A percentile compares a stretch with the other conserved stretches of the same genome.
These are phyloP conservation scores for Scaptomyza montana DNA, from an alignment of 1,140 invertebrate species.

Conservation along the genomic window DNA sequence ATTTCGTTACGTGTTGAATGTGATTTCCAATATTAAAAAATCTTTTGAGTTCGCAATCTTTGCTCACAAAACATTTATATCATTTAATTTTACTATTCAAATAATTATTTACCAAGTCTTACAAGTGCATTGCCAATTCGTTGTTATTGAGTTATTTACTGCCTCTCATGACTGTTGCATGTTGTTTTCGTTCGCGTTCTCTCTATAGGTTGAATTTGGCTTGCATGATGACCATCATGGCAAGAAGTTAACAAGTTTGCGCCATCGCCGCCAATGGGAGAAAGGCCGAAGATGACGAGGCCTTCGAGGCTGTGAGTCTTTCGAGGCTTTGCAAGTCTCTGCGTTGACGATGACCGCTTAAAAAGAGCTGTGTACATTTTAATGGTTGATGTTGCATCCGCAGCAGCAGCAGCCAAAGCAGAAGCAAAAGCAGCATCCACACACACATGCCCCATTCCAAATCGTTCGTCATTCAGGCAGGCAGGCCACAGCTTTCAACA, in stretches of 20 bases:
- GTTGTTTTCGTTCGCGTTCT: slow-evolving; percentile 56
- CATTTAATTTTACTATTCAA: too few species aligned
- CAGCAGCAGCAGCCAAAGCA: slow-evolving; percentile 22
- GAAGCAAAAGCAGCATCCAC: slow-evolving; percentile 40
- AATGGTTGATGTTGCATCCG: slow-evolving; percentile 70
- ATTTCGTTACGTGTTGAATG: too few species aligned
- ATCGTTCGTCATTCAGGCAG: slow-evolving; percentile 16
- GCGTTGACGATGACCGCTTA: slow-evolving; percentile 53
- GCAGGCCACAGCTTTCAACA: slow-evolving; percentile 40
- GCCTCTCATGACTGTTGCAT: slow-evolving; percentile 55
- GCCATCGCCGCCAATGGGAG: slow-evolving; percentile 73
- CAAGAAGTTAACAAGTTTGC: slow-evolving; percentile 81
- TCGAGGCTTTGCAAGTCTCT: too few species aligned
- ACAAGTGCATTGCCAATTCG: slow-evolving; percentile 25
- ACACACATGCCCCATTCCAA: slow-evolving; percentile 5
- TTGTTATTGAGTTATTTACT: background rate
- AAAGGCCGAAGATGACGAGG: slow-evolving; percentile 64
- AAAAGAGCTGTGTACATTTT: slow-evolving; percentile 73
- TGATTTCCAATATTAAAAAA: too few species aligned
- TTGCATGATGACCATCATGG: slow-evolving; percentile 78
- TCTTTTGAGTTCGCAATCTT: too few species aligned
- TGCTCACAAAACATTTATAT: too few species aligned
- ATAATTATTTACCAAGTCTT: too few species aligned
- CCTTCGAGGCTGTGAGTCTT: slow-evolving; percentile 28
- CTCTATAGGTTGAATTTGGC: slow-evolving; percentile 47